Base-by-base conservation (phyloP, 1,140 invertebrate species). In the Phocides pigmalion region DNA sequence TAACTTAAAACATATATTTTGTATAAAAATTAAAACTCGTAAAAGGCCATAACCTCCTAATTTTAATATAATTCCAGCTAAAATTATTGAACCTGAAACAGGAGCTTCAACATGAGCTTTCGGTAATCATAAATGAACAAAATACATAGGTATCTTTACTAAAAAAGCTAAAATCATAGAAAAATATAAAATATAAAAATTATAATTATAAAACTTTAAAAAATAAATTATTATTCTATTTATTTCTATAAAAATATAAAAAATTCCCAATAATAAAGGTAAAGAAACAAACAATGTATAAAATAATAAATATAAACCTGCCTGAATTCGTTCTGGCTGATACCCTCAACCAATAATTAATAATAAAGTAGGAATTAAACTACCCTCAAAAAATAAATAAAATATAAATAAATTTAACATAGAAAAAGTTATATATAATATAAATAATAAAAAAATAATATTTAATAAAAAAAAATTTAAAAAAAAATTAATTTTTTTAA, bases 81-180 rank as follows among this genome's bases (percentile, higher is more conserved):
- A 94, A 94, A 95, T 93, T 89, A 95, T 95, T 32, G 94, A 95
- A 3, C 94, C 94, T 47, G 92, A 92, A 82, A 95, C 79, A n/a
- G 95, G 94, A 71, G 94, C 94, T 79, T 96, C 94, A 15, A 95
- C 94, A 94, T 95, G 95, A 91, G 94, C 95, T 59, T 95, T 95
- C 50, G 94, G 94, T 53, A 96, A 84, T 84, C 95, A 95, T 76
- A 95, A 91, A 93, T 95, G 95, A 91, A 94, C 67, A 77, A 93
- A 89, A 94, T 92, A 95, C 86, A 95, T 93, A 16, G 95, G 95
- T 74, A 95, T 92, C 92, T 95, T 95, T 53, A 95, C 92, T 87
- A 95, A 92, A 94, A 95, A 95, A 70, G 92, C 91, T 64, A 93
- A 70, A 74, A 92, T 84, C 86, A 94, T 87, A 77, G 76, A 81